Evolutionary conservation across 2,888 invertebrate species (phyloP), one percentile per base, ranked within the genome.

Genomic region (Trichopoda pennipes): DNA sequence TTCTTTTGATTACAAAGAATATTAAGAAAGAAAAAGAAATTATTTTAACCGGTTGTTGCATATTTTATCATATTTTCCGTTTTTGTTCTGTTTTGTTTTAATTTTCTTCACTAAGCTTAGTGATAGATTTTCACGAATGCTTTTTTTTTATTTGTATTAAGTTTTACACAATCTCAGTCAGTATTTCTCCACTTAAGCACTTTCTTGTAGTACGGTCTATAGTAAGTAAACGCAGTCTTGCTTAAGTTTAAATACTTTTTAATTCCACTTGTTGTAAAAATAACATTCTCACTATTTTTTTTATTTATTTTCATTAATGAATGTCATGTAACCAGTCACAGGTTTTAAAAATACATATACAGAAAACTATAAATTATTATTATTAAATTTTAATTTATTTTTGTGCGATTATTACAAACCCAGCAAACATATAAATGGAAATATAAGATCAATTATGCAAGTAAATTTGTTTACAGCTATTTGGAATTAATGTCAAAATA

Each of bases 321-420:
- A 84, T 64, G 74, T 84, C 83, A 83, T 81, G 80, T 84, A 61
- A 66, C 75, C 53, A 72, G 77, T 80, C 80, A 75, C 66, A 78
- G 35, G 8, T 73, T 61, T 70, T 49, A 51, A 44, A 12, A 12
- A 64, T 8, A 28, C 28, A 28, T 28, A 28, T 8, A 28, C 38
- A 49, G 14, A 32, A 23, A 75, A 32, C 23, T 80, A 63, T 63
- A 47, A 53, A 58, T 49, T 64, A 28, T 55, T 23, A 51, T 69
- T 32, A 35, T 16, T 64, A 56, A 38, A 28, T 17, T 44, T 63
- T 32, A 47, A 47, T 16, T 16, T 21, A 32, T 61, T 12, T 12
- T 6, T 19, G 19, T 8, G 12, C 12, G 1, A 17, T 47, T 21
- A 4, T 16, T n/a, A n/a, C n/a, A 28, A 49, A 64, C 55, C 74